Conservation (phyloP, 2,797 vertebrate species). For the Synanceia verrucosa region DNA sequence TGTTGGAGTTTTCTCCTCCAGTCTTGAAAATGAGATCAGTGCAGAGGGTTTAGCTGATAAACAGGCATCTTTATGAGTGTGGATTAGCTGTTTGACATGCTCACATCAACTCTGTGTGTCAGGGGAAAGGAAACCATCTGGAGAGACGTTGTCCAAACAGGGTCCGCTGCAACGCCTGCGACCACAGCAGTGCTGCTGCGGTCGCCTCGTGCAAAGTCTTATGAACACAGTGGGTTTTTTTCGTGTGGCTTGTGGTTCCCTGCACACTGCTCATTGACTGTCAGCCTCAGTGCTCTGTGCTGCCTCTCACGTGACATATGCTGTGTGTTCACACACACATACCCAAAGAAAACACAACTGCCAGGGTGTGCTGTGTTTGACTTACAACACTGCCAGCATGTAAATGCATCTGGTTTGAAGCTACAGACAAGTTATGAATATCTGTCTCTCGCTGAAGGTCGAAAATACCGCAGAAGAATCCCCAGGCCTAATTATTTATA, state of each 20-base stretch:
- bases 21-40: constrained; percentile 23
- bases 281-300: neutral
- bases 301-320: constrained; percentile 1
- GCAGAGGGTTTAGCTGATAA: neutral
- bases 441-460: neutral
- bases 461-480: neutral
- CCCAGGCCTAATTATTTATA: neutral
- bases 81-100: constrained; percentile 9
- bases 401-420: neutral
- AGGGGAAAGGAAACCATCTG: neutral
- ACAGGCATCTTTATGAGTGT: neutral
- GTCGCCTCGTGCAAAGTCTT: constrained; percentile 12
- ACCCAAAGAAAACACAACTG: neutral
- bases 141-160: constrained; percentile 10
- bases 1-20: too few species aligned
- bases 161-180: neutral
- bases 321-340: neutral
- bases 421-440: neutral
- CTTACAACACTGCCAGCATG: constrained; percentile 3
- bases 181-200: too few species aligned
- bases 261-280: constrained; percentile 24
- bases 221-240: constrained; percentile 27
- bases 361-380: constrained; percentile 11
- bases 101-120: neutral
- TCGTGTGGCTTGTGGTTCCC: constrained; percentile 54